Evolutionary conservation across 2,888 invertebrate genomes (phyloP).

Genomic region (Drosophila barbarae): DNA sequence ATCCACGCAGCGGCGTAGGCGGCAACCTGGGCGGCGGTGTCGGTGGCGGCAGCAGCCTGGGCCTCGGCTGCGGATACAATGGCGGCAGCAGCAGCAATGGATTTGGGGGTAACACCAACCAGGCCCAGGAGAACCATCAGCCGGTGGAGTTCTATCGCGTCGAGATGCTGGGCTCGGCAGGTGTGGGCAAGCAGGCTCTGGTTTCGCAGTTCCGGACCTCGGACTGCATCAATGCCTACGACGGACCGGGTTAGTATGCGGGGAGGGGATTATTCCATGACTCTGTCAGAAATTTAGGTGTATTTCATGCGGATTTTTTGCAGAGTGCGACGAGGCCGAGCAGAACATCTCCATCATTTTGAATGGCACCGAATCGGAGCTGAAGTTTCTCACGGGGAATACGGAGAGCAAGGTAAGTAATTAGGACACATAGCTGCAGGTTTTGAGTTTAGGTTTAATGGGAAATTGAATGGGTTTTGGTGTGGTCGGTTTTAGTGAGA

Average conservation of each 20-base stretch:
- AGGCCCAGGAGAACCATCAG: conserved; percentile 69
- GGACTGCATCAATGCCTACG: conserved; percentile 96
- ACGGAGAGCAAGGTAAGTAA: conserved; percentile 77
- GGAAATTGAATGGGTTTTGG: not conserved
- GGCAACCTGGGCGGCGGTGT: conserved; percentile 46
- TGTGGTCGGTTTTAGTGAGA: too few species aligned
- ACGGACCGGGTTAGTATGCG: conserved; percentile 86
- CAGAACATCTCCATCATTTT: conserved; percentile 95
- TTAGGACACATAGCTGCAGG: conserved; percentile 9
- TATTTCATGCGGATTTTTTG: conserved; percentile 56
- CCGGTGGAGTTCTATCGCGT: conserved; percentile 85
- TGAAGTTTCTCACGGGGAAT: conserved; percentile 86
- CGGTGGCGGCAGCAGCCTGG: conserved; percentile 57
- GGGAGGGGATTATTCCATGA: not conserved
- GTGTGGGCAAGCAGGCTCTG: conserved; percentile 91
- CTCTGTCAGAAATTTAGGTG: not conserved
- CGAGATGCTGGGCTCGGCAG: conserved; percentile 88
- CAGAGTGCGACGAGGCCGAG: conserved; percentile 85
- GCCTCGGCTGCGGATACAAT: conserved; percentile 54
- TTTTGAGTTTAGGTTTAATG: too few species aligned
- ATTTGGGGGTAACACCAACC: conserved; percentile 44
- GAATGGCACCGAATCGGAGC: conserved; percentile 95
- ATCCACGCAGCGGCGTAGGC: conserved; percentile 76
- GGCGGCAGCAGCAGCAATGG: conserved; percentile 62
- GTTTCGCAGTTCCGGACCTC: conserved; percentile 95